phyloP scores from a whole-genome alignment of 2,797 vertebrate species.

The Falco concolor region DNA sequence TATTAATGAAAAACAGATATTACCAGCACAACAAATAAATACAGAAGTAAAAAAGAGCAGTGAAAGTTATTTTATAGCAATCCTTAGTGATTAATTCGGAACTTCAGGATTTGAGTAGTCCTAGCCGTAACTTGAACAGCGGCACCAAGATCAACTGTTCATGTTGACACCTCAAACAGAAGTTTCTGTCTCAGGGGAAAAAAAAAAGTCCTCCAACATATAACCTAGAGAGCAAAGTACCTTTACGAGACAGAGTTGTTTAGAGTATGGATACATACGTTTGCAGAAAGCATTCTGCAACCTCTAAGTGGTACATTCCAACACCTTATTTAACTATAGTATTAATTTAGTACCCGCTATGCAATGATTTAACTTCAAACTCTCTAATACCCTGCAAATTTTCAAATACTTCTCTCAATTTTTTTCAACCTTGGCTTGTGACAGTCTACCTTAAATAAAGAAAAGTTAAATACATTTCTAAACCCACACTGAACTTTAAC shows the following conservation, averaged over 20 bases:
- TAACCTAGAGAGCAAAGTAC: background rate
- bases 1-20: background rate
- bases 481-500: background rate
- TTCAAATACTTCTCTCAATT: background rate
- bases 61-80: background rate
- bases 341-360: background rate
- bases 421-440: background rate
- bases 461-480: background rate
- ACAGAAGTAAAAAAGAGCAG: rapidly evolving
- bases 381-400: background rate
- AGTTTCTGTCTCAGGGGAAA: background rate
- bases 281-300: background rate
- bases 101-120: background rate
- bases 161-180: background rate
- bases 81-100: background rate
- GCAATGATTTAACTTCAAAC: background rate
- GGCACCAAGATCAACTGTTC: background rate
- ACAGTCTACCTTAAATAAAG: background rate
- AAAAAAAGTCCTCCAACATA: background rate
- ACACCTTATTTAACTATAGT: background rate
- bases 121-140: background rate
- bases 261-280: rapidly evolving
- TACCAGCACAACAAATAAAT: background rate
- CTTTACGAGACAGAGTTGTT: background rate
- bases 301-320: background rate